phyloP scores from a whole-genome alignment of 2,113 vertebrate genomes.

The Ageneiosus marmoratus region DNA sequence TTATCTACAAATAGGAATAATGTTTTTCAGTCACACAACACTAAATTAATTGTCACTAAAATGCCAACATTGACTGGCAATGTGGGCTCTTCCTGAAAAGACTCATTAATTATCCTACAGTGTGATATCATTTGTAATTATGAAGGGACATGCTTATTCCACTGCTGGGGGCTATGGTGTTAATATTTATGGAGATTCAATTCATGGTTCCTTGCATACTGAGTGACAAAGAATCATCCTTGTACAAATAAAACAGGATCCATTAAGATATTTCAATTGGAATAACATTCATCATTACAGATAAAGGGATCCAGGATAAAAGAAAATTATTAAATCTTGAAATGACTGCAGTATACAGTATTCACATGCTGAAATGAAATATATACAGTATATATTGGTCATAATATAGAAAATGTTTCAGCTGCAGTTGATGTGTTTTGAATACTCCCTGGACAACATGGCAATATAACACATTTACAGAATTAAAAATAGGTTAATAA shows the following conservation, averaged over 20 bases:
- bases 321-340: background rate
- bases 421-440: background rate
- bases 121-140: slow-evolving; percentile 42
- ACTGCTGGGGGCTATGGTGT: slow-evolving; percentile 20
- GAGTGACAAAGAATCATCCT: background rate
- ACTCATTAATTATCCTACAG: slow-evolving; percentile 45
- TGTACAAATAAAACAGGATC: background rate
- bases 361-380: background rate
- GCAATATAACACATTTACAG: background rate
- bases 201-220: background rate
- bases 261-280: background rate
- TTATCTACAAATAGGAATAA: slow-evolving; percentile 47
- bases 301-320: background rate
- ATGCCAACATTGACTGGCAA: slow-evolving; percentile 32
- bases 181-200: slow-evolving; percentile 16
- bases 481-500: background rate
- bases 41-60: slow-evolving; percentile 50
- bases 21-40: slow-evolving; percentile 44
- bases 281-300: background rate
- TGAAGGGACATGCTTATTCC: slow-evolving; percentile 13
- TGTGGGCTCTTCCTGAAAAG: slow-evolving; percentile 32
- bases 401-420: background rate
- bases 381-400: background rate
- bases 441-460: background rate
- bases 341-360: background rate